phyloP scores from a whole-genome alignment of 2,888 invertebrate species.

The Agrochola macilenta region DNA sequence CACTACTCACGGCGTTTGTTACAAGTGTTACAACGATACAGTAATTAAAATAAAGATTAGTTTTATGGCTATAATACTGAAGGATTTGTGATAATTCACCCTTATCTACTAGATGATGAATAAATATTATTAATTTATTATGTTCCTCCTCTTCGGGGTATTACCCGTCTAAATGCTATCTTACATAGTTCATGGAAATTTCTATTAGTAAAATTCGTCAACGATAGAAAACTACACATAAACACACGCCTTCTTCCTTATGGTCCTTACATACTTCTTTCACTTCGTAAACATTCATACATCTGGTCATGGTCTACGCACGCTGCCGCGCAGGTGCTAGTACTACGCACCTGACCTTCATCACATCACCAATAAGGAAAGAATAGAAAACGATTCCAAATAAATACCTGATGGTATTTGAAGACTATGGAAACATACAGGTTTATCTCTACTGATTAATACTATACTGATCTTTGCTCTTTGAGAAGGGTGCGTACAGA shows the following conservation, averaged over 20 bases:
- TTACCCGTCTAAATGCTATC: neutral
- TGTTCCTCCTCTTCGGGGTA: neutral
- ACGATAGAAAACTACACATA: neutral
- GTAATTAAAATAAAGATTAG: constrained; percentile 51
- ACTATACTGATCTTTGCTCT: constrained; percentile 12
- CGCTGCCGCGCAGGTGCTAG: neutral
- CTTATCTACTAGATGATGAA: constrained; percentile 14
- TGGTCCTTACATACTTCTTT: neutral
- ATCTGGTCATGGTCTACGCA: neutral
- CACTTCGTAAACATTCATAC: neutral
- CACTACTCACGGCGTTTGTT: constrained; percentile 17
- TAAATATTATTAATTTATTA: constrained; percentile 37
- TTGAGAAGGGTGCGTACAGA: constrained; percentile 1
- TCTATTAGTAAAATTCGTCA: neutral
- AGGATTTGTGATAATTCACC: constrained; percentile 54
- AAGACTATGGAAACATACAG: constrained; percentile 1
- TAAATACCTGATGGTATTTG: neutral
- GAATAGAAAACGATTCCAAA: neutral
- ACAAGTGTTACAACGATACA: constrained; percentile 17
- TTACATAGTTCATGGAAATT: constrained; percentile 34
- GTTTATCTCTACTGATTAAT: constrained; percentile 15
- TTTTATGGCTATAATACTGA: constrained; percentile 31
- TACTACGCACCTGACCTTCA: neutral
- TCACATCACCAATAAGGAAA: neutral
- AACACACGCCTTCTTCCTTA: neutral